These are phyloP conservation scores for Empis livida DNA, from an alignment of 2,888 invertebrate genomes.

Conservation along the genomic window DNA sequence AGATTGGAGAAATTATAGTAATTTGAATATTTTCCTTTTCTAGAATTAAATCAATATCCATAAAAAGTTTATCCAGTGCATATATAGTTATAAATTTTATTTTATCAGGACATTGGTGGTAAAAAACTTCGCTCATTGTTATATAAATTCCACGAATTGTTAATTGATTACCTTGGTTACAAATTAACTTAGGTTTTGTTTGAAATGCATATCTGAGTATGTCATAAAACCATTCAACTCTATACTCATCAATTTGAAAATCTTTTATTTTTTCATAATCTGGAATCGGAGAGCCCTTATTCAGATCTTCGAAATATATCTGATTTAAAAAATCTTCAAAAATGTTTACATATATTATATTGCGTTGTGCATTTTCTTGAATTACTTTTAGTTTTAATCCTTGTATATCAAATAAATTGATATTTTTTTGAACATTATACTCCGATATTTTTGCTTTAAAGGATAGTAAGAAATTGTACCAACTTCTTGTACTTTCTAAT, in stretches of 20 bases:
- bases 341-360: not conserved
- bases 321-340: not conserved
- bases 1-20: slow-evolving; percentile 5
- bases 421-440: not conserved
- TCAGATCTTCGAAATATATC: not conserved
- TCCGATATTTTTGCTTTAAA: not conserved
- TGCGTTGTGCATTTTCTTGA: not conserved
- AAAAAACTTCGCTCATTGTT: not conserved
- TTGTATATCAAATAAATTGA: not conserved
- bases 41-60: slow-evolving; percentile 1
- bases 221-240: not conserved
- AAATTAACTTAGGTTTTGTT: not conserved
- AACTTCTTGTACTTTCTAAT: no score
- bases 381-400: not conserved
- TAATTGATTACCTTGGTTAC: not conserved
- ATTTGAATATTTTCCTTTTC: not conserved
- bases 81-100: not conserved
- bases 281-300: not conserved
- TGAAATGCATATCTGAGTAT: no score
- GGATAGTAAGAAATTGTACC: not conserved
- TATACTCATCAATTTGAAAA: not conserved
- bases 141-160: not conserved
- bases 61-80: slow-evolving; percentile 6
- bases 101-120: not conserved
- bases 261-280: not conserved